Evolutionary conservation across 30 jellyfish, hydroid and myxozoan species (phyloP).

Genomic region (Rhopilema esculentum): DNA sequence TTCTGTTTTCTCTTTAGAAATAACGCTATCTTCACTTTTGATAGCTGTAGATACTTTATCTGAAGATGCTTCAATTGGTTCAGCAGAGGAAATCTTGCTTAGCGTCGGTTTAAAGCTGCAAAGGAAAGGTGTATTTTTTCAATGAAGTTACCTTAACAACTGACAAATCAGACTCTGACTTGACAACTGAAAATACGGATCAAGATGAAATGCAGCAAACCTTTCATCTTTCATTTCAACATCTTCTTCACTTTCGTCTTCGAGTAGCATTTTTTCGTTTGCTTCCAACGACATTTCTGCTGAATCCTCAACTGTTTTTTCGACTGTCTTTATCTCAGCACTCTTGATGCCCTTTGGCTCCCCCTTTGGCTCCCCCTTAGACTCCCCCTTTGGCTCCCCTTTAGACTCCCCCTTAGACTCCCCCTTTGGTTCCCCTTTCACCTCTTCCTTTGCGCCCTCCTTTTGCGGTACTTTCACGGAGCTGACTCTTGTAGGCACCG

Average conservation of each 20-base stretch:
- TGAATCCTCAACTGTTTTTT: slow-evolving; percentile 1
- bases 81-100: not conserved
- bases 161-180: not conserved
- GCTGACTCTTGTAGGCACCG: slow-evolving; percentile 16
- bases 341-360: slow-evolving; percentile 16
- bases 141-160: no score
- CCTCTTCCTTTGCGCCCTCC: slow-evolving; percentile 20
- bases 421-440: not conserved
- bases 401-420: not conserved
- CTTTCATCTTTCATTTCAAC: slow-evolving; percentile 1
- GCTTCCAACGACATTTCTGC: slow-evolving; percentile 48
- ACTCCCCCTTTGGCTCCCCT: not conserved
- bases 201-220: not conserved
- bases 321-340: not conserved
- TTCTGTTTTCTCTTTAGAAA: not conserved
- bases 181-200: not conserved
- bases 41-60: not conserved
- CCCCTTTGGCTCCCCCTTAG: not conserved
- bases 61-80: not conserved
- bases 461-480: slow-evolving; percentile 16
- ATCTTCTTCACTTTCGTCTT: slow-evolving; percentile 32
- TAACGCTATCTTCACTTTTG: not conserved
- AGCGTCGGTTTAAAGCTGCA: not conserved
- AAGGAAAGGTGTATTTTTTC: no score
- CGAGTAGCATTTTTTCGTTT: slow-evolving; percentile 41